Evolutionary conservation across 2,113 vertebrate species (phyloP).

Genomic region (Gopherus evgoodei): DNA sequence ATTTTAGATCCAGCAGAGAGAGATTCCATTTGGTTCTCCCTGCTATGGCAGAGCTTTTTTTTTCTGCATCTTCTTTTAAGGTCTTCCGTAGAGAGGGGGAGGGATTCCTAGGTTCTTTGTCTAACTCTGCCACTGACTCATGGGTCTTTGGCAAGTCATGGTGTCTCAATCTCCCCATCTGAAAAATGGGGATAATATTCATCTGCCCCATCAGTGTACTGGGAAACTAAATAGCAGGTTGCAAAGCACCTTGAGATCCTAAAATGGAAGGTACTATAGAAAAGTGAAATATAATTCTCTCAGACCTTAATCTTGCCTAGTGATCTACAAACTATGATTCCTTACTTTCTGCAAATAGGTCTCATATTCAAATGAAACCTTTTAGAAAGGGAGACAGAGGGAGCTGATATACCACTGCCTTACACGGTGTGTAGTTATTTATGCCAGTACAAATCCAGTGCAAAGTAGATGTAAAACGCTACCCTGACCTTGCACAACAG

Average conservation of each 20-base stretch:
- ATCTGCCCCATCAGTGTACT: background rate
- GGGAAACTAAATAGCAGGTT: background rate
- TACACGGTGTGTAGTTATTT: background rate
- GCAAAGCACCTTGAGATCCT: background rate
- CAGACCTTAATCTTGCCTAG: slow-evolving; percentile 17
- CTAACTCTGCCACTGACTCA: background rate
- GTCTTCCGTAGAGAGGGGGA: background rate
- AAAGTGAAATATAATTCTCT: slow-evolving; percentile 17
- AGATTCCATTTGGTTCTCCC: slow-evolving; percentile 42
- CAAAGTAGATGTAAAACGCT: background rate
- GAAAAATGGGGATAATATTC: slow-evolving; percentile 34
- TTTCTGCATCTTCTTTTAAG: slow-evolving; percentile 38
- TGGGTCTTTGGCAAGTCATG: slow-evolving; percentile 20
- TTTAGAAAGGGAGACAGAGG: background rate
- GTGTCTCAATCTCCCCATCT: slow-evolving; percentile 18
- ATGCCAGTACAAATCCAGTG: background rate
- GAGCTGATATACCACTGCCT: background rate
- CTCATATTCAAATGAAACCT: background rate
- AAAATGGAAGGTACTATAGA: background rate
- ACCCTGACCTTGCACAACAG: background rate
- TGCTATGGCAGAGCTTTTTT: slow-evolving; percentile 24
- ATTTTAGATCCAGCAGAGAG: slow-evolving; percentile 46
- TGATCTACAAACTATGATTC: background rate
- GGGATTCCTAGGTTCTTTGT: slow-evolving; percentile 34
- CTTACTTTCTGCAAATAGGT: background rate